Evolutionary conservation across 2,113 vertebrate species (phyloP).

Genomic region (Chaetodon auriga): DNA sequence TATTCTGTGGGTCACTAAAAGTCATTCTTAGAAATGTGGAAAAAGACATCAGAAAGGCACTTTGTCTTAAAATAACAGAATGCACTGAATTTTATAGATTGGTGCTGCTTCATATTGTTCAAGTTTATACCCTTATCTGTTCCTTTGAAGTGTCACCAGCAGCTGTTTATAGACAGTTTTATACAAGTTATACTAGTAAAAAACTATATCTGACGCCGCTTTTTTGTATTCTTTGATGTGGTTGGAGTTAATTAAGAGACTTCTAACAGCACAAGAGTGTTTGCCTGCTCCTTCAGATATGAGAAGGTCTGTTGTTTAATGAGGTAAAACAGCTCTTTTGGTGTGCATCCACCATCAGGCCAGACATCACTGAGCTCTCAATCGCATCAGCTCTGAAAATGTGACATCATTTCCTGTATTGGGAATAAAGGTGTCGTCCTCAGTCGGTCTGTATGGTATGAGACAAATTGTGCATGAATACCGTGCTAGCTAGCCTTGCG

Average conservation of each 20-base stretch:
- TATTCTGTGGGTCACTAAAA: not conserved
- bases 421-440: conserved; percentile 62
- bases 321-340: conserved; percentile 36
- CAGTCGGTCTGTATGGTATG: too few relatives aligned
- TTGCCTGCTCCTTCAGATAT: conserved; percentile 41
- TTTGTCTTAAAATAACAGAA: not conserved
- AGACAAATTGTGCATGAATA: too few relatives aligned
- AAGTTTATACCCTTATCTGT: not conserved
- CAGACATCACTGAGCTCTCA: conserved; percentile 33
- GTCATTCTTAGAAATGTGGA: conserved; percentile 23
- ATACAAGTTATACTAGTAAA: not conserved
- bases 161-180: conserved; percentile 25
- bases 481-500: too few relatives aligned
- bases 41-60: not conserved
- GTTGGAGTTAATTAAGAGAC: conserved; percentile 57
- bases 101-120: not conserved
- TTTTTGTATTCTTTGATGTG: conserved; percentile 35
- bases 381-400: conserved; percentile 66
- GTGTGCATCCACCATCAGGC: conserved; percentile 16
- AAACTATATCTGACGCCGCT: conserved; percentile 7
- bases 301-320: conserved; percentile 58
- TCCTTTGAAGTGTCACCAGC: conserved; percentile 7
- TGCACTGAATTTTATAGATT: not conserved
- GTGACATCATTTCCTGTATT: conserved; percentile 52
- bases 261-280: conserved; percentile 18